Evolutionary conservation across 2,888 invertebrate genomes (phyloP), one percentile per base, ranked within the genome.

Genomic region (Hyles lineata): DNA sequence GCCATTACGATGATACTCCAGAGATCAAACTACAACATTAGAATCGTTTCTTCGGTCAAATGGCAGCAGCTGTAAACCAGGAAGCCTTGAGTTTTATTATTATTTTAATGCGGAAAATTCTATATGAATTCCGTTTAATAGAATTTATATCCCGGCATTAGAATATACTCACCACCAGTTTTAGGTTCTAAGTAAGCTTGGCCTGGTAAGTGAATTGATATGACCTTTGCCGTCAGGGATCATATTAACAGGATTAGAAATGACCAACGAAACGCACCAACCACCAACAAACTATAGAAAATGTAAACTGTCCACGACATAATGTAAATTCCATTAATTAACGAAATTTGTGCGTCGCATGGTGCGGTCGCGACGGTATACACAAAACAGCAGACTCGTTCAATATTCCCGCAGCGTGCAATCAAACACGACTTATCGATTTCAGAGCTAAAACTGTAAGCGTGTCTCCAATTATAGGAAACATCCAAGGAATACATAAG

Each of bases 371-470:
- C 52, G 25, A 25, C 50, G 71, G 23, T 72, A 61, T 74, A 72
- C 72, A 43, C n/a, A 79, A 81, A 79, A 83, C 80, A 78, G 75
- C 76, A 73, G 73, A 78, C 82, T 82, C 79, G 77, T 83, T 86
- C 77, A 75, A 83, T 88, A 88, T 88, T 89, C 87, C 82, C 78
- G 74, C 72, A 71, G 83, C 83, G 85, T 87, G 78, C 84, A 82
- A 85, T 87, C 85, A 87, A 87, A 89, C 88, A 89, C 86, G 84
- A 85, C 84, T 88, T 90, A 89, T 90, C 88, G 89, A 90, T 89
- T 88, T 82, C 83, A 79, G 78, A 79, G 83, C 85, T 89, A 86
- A 88, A 89, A 87, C 84, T 87, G 85, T 86, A 82, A 84, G 77
- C 85, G 80, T 88, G 88, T 87, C 83, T 84, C 83, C 85, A 89